phyloP scores from a whole-genome alignment of 1,140 invertebrate genomes.

The Cydia amplana region DNA sequence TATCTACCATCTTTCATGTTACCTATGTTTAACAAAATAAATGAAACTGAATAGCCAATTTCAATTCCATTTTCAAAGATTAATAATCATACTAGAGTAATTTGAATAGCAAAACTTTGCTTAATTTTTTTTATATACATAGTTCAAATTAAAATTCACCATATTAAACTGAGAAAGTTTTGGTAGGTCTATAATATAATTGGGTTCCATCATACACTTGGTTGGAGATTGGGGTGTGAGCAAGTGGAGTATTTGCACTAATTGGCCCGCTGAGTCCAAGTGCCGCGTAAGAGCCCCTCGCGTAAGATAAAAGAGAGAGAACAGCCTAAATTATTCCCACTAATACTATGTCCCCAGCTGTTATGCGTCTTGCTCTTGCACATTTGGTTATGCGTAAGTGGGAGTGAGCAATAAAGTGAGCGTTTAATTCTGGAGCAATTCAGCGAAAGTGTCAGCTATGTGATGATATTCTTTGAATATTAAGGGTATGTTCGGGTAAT shows the following conservation, averaged over 20 bases:
- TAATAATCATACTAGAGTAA: too few species aligned
- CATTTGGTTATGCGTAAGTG: not conserved
- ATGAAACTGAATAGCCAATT: too few species aligned
- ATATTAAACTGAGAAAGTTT: not conserved
- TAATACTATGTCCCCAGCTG: not conserved
- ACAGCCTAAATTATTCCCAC: not conserved
- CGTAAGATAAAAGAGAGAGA: not conserved
- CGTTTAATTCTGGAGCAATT: not conserved
- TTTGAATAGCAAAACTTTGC: too few species aligned
- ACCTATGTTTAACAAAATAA: too few species aligned
- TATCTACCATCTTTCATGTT: too few species aligned
- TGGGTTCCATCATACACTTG: not conserved
- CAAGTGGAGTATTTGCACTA: slow-evolving; percentile 1
- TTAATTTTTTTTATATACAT: too few species aligned
- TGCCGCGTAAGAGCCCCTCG: not conserved
- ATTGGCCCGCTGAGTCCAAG: not conserved
- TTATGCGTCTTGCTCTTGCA: not conserved
- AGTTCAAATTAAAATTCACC: not conserved
- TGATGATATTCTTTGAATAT: too few species aligned
- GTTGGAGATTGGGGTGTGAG: not conserved
- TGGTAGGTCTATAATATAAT: not conserved
- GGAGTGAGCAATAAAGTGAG: not conserved
- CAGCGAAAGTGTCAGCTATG: too few species aligned
- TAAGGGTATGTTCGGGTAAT: too few species aligned
- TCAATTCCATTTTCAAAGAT: too few species aligned